Base-by-base conservation (phyloP, 2,113 vertebrate genomes). In the Lynx canadensis region DNA sequence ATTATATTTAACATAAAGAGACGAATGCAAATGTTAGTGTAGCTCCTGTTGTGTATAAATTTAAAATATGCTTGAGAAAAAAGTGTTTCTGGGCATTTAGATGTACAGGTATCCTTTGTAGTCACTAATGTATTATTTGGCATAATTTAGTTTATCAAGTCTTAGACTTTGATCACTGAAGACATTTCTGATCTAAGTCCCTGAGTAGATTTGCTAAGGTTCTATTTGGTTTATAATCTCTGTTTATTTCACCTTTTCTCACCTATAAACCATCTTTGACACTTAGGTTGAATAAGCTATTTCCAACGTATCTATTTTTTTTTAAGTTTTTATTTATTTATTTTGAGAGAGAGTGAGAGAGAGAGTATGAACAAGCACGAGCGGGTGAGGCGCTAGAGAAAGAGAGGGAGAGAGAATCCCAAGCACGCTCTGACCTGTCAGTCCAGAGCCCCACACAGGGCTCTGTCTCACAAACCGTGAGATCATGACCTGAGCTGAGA, bases 21-120 rank as follows among this genome's bases (percentile, higher is more conserved):
- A 23, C 27, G 84, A 66, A 65, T 36, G 16, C 19, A 89, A 91
- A 60, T 86, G 27, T 60, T 82, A 66, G 25, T 90, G 82, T 38
- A 96, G 21, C 86, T 92, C 55, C 94, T 73, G 57, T 96, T 97
- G 50, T 36, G 57, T 65, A 90, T 2, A 0, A 91, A 29, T 60
- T 97, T 81, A 66, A 74, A 95, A 89, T 82, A 69, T 16, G 15
- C 33, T 69, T 69, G 52, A 91, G 15, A 90, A 84, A 84, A 80
- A 55, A 18, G 65, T n/a, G 25, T 66, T 0, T 4, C 13, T 88
- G 9, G 11, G 7, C 48, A 36, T 80, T 92, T 92, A 80, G 25
- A 81, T 57, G 5, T 85, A 52, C 23, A 29, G 33, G 4, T 93
- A 36, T 89, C 16, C 55, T 69, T 88, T 78, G 33, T 60, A 86